These are phyloP conservation scores for Mesocentrotus franciscanus DNA, from an alignment of 53 echinoderm and acorn worm genomes.

Conservation along the genomic window DNA sequence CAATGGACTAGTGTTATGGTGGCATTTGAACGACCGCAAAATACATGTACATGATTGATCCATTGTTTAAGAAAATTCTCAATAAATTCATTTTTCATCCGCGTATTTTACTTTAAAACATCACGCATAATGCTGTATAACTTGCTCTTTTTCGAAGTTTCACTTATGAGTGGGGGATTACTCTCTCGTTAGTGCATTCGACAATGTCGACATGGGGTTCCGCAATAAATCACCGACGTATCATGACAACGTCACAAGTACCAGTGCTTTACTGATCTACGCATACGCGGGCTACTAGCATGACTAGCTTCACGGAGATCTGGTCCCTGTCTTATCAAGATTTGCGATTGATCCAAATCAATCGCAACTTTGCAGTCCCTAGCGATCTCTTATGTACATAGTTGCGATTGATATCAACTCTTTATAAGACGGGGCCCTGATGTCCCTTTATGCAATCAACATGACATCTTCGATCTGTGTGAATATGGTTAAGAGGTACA, in stretches of 20 bases:
- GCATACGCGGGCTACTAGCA: neutral
- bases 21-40: too few species aligned
- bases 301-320: neutral
- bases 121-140: neutral
- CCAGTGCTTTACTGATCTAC: too few species aligned
- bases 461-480: neutral
- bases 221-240: neutral
- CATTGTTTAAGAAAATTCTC: neutral
- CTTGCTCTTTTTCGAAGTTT: neutral
- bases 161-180: conserved; percentile 30
- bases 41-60: neutral
- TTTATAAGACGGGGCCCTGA: too few species aligned
- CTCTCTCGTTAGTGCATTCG: neutral
- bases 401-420: too few species aligned
- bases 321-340: too few species aligned
- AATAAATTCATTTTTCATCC: neutral
- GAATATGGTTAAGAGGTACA: too few species aligned
- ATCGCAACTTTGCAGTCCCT: too few species aligned
- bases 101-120: neutral
- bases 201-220: conserved; percentile 29
- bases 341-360: too few species aligned
- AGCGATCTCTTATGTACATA: too few species aligned
- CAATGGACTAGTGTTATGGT: too few species aligned
- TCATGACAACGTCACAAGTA: neutral
- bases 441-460: neutral